Evolutionary conservation across 1,140 invertebrate species (phyloP).

Genomic region (Apis cerana): DNA sequence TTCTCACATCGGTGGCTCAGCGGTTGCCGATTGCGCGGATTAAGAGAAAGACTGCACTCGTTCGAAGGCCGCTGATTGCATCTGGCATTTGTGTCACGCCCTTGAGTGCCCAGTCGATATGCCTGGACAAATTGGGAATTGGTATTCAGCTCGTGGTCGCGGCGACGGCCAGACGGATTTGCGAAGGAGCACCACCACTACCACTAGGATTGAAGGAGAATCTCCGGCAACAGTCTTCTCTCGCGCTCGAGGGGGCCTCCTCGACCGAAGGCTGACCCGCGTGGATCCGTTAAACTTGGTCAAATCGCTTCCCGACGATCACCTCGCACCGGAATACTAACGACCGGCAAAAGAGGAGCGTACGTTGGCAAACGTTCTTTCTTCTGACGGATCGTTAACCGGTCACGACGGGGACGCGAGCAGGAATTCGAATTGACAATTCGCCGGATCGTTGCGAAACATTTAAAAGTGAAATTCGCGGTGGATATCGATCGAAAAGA

Average conservation of each 20-base stretch:
- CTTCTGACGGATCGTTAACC: slow-evolving; percentile 30
- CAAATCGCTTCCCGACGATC: slow-evolving; percentile 77
- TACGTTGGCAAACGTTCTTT: slow-evolving; percentile 27
- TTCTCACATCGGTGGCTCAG: slow-evolving; percentile 23
- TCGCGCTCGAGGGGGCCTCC: slow-evolving; percentile 9
- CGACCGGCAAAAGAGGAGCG: slow-evolving; percentile 29
- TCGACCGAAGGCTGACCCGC: slow-evolving; percentile 53
- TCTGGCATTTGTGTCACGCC: slow-evolving; percentile 82
- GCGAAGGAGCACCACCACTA: slow-evolving; percentile 69
- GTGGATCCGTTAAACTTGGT: slow-evolving; percentile 75
- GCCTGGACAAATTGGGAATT: slow-evolving; percentile 79
- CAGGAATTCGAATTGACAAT: slow-evolving; percentile 6
- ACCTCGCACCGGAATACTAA: slow-evolving; percentile 70
- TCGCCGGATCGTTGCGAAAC: neutral
- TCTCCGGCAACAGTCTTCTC: neutral
- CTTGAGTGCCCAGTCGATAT: slow-evolving; percentile 81
- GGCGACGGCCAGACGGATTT: slow-evolving; percentile 79
- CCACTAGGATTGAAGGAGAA: slow-evolving; percentile 37
- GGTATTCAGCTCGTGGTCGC: slow-evolving; percentile 75
- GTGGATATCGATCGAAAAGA: neutral
- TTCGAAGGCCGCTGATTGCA: slow-evolving; percentile 77
- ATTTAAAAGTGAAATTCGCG: slow-evolving; percentile 16
- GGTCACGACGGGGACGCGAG: neutral
- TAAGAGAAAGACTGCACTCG: slow-evolving; percentile 75
- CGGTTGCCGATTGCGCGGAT: slow-evolving; percentile 59